Conservation (phyloP, 2,888 invertebrate genomes). For the Nysson spinosus region DNA sequence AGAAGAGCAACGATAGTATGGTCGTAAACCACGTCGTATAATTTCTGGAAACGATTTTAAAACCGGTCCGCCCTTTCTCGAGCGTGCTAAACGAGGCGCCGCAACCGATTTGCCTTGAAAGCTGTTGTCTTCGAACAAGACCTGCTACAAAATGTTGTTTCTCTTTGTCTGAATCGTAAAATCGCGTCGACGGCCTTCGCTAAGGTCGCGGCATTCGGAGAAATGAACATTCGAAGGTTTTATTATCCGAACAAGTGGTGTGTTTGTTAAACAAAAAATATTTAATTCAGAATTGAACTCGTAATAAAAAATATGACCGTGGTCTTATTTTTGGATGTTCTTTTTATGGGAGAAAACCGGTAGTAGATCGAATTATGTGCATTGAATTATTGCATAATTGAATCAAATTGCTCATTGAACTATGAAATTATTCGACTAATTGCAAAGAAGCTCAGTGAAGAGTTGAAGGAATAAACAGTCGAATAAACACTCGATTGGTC, state of each 20-base stretch:
- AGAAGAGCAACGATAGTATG: background rate
- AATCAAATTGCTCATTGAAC: too few relatives aligned
- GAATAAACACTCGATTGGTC: background rate
- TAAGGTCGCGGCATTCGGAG: constrained; percentile 30
- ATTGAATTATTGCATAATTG: too few relatives aligned
- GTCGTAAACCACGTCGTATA: background rate
- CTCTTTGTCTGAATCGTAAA: constrained; percentile 23
- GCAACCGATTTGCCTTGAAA: constrained; percentile 64
- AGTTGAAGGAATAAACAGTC: too few relatives aligned
- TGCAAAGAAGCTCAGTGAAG: too few relatives aligned
- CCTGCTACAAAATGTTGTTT: constrained; percentile 11
- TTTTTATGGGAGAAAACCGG: too few relatives aligned
- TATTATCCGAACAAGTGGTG: too few relatives aligned
- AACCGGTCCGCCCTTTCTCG: constrained; percentile 65
- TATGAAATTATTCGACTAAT: too few relatives aligned
- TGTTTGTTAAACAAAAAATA: too few relatives aligned
- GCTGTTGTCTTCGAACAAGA: constrained; percentile 25
- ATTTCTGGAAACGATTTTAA: constrained; percentile 37
- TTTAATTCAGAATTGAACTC: too few relatives aligned
- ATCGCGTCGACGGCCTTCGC: constrained; percentile 21
- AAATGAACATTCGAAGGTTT: constrained; percentile 25
- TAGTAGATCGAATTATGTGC: too few relatives aligned
- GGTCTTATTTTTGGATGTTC: too few relatives aligned
- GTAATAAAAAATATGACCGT: too few relatives aligned
- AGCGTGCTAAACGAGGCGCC: constrained; percentile 37